Conservation (phyloP, 2,888 invertebrate species). For the Neria commutata region DNA sequence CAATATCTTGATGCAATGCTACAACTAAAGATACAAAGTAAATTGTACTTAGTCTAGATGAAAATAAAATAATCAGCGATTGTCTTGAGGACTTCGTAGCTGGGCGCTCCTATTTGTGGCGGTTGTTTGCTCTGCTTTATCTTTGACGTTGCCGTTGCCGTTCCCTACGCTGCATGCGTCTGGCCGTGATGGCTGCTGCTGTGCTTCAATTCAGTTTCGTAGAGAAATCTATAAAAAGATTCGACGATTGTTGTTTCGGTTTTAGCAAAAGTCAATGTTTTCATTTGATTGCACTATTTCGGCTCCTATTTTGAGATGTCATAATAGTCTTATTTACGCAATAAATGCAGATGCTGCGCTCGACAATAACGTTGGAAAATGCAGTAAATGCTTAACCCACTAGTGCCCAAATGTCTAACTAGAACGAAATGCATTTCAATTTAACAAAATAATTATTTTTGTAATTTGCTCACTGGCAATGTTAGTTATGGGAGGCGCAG, state of each 20-base stretch:
- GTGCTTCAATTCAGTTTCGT: constrained; percentile 43
- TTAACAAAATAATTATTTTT: too few relatives aligned
- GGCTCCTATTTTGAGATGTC: constrained; percentile 34
- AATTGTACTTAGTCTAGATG: neutral
- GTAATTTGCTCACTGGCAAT: too few relatives aligned
- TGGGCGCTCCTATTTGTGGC: constrained; percentile 16
- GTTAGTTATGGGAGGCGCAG: too few relatives aligned
- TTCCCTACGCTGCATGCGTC: constrained; percentile 2
- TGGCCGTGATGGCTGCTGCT: constrained; percentile 35
- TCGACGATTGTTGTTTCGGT: constrained; percentile 28
- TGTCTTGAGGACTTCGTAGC: constrained; percentile 14
- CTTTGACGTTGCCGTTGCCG: constrained; percentile 23
- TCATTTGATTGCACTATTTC: constrained; percentile 46
- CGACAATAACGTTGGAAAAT: too few relatives aligned
- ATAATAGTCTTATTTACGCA: constrained; percentile 35
- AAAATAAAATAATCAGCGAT: neutral
- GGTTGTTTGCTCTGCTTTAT: constrained; percentile 21
- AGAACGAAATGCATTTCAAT: too few relatives aligned
- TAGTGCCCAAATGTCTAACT: constrained; percentile 11
- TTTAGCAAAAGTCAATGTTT: constrained; percentile 22
- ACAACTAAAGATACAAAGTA: neutral
- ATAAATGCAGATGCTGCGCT: constrained; percentile 9
- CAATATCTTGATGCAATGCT: neutral
- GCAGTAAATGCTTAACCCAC: too few relatives aligned
- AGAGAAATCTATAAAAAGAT: constrained; percentile 55